phyloP scores from a whole-genome alignment of 1,140 invertebrate species.

The Scaptomyza graminum region DNA sequence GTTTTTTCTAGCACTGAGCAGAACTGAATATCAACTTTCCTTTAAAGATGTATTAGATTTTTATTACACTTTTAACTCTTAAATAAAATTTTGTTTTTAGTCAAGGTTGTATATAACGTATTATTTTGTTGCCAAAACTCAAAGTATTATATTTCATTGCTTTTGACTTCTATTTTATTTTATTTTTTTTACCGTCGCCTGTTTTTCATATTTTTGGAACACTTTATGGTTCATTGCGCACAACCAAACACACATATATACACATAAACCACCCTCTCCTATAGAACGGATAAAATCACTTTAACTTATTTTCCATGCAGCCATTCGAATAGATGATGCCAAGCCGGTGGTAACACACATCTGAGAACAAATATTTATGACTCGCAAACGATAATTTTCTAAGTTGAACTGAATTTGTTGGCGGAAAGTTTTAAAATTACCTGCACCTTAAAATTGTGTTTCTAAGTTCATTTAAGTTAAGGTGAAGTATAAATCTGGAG shows the following conservation, averaged over 20 bases:
- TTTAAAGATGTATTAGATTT: no score
- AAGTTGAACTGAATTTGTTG: no score
- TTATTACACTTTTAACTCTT: no score
- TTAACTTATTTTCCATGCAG: constrained; percentile 59
- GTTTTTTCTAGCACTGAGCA: no score
- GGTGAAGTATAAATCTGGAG: no score
- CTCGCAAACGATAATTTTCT: not conserved
- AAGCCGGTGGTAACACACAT: constrained; percentile 30
- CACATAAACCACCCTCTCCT: not conserved
- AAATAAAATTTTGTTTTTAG: no score
- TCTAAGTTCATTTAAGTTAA: no score
- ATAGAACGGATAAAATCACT: constrained; percentile 63
- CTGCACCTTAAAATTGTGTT: no score
- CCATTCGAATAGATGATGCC: constrained; percentile 45
- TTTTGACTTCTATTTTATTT: not conserved
- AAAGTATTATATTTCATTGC: not conserved
- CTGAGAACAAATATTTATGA: not conserved
- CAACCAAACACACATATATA: constrained; percentile 7
- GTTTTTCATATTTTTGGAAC: constrained; percentile 1
- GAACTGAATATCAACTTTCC: no score
- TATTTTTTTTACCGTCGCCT: not conserved
- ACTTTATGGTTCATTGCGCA: constrained; percentile 41
- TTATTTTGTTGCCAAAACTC: not conserved
- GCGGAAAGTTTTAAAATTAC: no score
- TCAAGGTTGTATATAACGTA: constrained; percentile 3